Evolutionary conservation across 2,797 vertebrate genomes (phyloP), one percentile per base, ranked within the genome.

Genomic region (Sebastes hubbsi): DNA sequence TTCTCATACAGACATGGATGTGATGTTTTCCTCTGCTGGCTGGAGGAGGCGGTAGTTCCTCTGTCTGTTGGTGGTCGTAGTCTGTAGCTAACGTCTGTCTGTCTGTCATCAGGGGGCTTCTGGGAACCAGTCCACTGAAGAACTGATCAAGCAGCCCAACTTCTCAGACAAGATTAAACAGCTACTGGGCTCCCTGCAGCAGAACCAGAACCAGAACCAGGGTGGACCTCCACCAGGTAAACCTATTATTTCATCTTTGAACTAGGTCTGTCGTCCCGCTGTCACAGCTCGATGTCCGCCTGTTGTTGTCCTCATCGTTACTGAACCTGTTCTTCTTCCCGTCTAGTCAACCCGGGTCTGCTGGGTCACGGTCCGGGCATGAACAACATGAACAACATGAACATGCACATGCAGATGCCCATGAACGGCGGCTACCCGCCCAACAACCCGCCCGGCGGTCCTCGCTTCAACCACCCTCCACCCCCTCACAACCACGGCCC

Each of bases 101-200:
- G 18, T 81, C 5, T 79, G 0, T 82, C 16, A 14, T 52, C 83
- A 96, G 97, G 97, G 96, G 0, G 96, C 96, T 5, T 96, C 97
- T 56, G 96, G 96, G 16, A 96, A 92, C 86, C 97, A 98, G 84
- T 97, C 97, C 0, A 95, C 98, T 0, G 98, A 99, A 84, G 98
- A 99, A 29, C 75, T 99, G 63, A 96, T 99, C 82, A 99, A 97
- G 65, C 98, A 98, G 69, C 97, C 98, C 0, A 97, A 98, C 92
- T 98, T 98, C 83, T 97, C 97, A 0, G 97, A 99, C 79, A 98
- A 98, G 87, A 97, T 99, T 72, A 98, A 98, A 71, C 97, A 98
- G 89, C 93, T 99, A 1, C 91, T 99, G 77, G 98, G 97, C 49
- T 97, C 97, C 20, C 88, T 96, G 62, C 96, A 96, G 87, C 96